Percentiles rank a stretch among this genome's conserved stretches.
These are phyloP conservation scores for Tringa solitaria DNA, from an alignment of 2,113 vertebrate genomes.

Conservation along the genomic window DNA sequence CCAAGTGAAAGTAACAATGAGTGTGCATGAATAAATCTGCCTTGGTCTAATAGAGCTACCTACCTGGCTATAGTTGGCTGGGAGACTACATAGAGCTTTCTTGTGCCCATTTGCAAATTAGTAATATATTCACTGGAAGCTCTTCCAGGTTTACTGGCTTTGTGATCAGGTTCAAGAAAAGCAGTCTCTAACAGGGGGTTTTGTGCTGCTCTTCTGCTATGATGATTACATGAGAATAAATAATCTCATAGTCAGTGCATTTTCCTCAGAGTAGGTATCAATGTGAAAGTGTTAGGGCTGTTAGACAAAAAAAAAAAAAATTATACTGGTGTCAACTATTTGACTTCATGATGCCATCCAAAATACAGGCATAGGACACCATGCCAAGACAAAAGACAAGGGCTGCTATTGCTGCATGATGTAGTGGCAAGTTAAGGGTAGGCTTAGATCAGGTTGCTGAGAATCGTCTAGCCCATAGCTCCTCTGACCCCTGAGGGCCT, in stretches of 20 bases:
- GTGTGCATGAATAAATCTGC: fast-evolving
- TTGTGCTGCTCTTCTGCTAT: background rate
- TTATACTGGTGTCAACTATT: background rate
- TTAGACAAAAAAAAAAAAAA: background rate
- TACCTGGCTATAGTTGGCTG: background rate
- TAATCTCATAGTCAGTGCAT: background rate
- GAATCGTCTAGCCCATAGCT: background rate
- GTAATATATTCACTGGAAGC: background rate
- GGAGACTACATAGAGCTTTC: background rate
- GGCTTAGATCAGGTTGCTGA: background rate
- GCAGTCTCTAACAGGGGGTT: background rate
- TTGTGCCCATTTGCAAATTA: background rate
- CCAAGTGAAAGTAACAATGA: background rate
- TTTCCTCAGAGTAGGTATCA: background rate
- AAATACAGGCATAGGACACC: background rate
- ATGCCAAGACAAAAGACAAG: background rate
- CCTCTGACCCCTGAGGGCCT: background rate
- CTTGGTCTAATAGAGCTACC: background rate
- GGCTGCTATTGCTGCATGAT: background rate
- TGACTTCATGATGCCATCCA: background rate
- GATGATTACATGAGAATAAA: background rate
- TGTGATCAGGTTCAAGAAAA: background rate
- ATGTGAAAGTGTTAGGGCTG: background rate
- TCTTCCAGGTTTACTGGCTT: background rate
- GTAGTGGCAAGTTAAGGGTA: background rate